Evolutionary conservation across 2,797 vertebrate species (phyloP).

Genomic region (Enteromius mattozi): DNA sequence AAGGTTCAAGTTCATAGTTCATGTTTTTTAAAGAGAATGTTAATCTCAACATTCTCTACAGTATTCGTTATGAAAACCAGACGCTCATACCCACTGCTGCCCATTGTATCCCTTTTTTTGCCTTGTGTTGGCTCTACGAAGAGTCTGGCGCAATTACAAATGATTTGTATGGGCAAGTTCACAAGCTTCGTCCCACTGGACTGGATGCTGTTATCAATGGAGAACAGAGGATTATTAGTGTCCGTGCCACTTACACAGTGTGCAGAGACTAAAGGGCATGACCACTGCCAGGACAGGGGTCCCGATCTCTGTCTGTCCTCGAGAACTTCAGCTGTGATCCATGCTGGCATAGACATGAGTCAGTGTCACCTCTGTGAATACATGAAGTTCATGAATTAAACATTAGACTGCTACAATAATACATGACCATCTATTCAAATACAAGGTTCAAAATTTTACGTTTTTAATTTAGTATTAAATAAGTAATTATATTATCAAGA

Average conservation of each 20-base stretch:
- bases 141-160: conserved; percentile 48
- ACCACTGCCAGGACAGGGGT: conserved; percentile 30
- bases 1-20: conserved; percentile 33
- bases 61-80: background rate
- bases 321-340: conserved; percentile 45
- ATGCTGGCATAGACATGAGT: conserved; percentile 53
- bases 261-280: conserved; percentile 53
- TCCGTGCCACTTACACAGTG: conserved; percentile 47
- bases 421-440: background rate
- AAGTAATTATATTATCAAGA: background rate
- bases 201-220: conserved; percentile 47
- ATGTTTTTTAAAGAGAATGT: background rate
- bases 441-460: background rate
- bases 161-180: conserved; percentile 55
- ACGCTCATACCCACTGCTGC: background rate
- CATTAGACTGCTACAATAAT: background rate
- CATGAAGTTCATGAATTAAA: conserved; percentile 50
- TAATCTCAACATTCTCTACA: conserved; percentile 19
- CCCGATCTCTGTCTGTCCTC: conserved; percentile 44
- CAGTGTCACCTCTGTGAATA: conserved; percentile 52
- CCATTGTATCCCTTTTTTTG: background rate
- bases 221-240: conserved; percentile 54
- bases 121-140: conserved; percentile 12
- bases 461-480: background rate
- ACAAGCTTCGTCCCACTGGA: conserved; percentile 34